phyloP scores from a whole-genome alignment of 2,113 vertebrate genomes.

The Brachyhypopomus gauderio region DNA sequence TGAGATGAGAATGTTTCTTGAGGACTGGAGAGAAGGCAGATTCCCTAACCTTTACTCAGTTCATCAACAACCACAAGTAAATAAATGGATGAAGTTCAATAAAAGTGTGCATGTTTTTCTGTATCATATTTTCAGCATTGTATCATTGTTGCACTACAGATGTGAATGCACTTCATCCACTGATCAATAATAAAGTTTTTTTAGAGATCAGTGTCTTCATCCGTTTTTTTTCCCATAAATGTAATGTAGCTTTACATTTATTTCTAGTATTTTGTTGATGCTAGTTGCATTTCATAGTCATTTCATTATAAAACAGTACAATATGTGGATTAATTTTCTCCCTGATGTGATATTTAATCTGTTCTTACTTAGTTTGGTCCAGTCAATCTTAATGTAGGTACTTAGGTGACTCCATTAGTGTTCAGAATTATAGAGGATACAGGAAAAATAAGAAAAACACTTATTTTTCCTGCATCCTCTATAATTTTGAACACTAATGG shows the following conservation, averaged over 20 bases:
- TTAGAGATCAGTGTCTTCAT: no score
- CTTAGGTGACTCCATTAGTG: slow-evolving; percentile 32
- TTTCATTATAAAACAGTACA: neutral
- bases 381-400: neutral
- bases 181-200: no score
- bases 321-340: slow-evolving; percentile 10
- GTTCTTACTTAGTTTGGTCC: slow-evolving; percentile 5
- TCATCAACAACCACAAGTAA: slow-evolving; percentile 65
- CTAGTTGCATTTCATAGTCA: neutral
- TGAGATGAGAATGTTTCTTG: slow-evolving; percentile 78
- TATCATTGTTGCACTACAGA: no score
- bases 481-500: no score
- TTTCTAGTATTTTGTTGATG: no score
- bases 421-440: neutral
- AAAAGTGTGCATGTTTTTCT: no score
- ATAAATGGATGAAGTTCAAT: neutral
- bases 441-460: neutral
- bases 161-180: no score
- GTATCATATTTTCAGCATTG: no score
- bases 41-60: slow-evolving; percentile 74
- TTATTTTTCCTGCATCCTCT: no score
- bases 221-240: no score
- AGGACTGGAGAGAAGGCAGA: slow-evolving; percentile 78
- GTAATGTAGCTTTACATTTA: no score
- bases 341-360: slow-evolving; percentile 28